Evolutionary conservation across 1,140 invertebrate genomes (phyloP).

Genomic region (Trigoniulus corallinus): DNA sequence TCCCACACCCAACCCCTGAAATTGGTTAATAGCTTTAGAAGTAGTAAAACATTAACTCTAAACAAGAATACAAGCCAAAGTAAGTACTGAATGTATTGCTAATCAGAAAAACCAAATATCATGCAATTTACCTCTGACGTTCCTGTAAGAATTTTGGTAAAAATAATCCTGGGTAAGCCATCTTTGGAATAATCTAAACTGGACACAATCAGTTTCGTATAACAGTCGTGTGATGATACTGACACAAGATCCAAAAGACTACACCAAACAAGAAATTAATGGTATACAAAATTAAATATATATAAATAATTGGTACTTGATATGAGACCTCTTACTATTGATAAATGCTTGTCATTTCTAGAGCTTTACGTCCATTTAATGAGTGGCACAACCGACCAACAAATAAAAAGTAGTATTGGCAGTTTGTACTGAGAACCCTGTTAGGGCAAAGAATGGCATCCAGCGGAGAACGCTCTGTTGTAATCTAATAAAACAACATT

Average conservation of each 20-base stretch:
- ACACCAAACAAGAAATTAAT: conserved; percentile 19
- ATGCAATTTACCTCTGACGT: conserved; percentile 26
- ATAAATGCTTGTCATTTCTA: conserved; percentile 61
- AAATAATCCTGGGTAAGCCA: conserved; percentile 38
- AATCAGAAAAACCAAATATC: too few species aligned
- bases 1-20: too few species aligned
- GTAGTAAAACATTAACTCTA: too few species aligned
- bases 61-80: too few species aligned
- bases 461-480: conserved; percentile 51
- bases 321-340: conserved; percentile 35
- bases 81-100: too few species aligned
- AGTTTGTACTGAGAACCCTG: conserved; percentile 69
- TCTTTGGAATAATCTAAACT: conserved; percentile 67
- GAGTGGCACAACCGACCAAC: conserved; percentile 67
- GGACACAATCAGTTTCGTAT: conserved; percentile 79
- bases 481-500: conserved; percentile 36
- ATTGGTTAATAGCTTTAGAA: too few species aligned
- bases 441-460: conserved; percentile 77
- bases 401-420: conserved; percentile 85
- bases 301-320: conserved; percentile 11
- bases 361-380: conserved; percentile 47
- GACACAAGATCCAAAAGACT: conserved; percentile 61
- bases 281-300: conserved; percentile 20
- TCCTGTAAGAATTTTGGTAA: conserved; percentile 29
- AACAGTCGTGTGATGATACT: conserved; percentile 72